These are phyloP conservation scores for Tiliacea citrago DNA, from an alignment of 2,888 invertebrate genomes.

Conservation along the genomic window DNA sequence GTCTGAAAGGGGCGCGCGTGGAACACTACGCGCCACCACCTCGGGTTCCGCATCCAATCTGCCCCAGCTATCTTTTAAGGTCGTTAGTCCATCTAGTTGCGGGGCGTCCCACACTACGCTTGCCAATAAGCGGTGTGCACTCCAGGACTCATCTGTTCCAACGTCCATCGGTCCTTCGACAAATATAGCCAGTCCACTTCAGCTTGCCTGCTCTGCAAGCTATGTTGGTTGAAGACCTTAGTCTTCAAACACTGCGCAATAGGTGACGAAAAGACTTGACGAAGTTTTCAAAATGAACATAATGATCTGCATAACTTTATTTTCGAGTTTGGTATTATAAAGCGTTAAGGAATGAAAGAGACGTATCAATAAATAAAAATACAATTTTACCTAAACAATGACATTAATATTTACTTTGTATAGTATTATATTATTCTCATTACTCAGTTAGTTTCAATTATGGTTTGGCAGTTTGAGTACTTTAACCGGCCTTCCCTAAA, in stretches of 20 bases:
- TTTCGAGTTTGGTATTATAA: neutral
- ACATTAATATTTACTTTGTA: too few species aligned
- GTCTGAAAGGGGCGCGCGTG: too few species aligned
- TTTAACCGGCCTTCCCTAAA: too few species aligned
- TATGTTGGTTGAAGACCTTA: neutral
- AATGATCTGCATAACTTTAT: neutral
- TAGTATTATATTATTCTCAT: too few species aligned
- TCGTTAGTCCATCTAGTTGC: neutral
- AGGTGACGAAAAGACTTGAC: neutral
- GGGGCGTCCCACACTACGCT: neutral
- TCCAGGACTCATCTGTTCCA: neutral
- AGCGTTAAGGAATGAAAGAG: constrained; percentile 13
- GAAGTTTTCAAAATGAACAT: neutral
- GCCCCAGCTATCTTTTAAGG: neutral
- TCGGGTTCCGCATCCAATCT: neutral
- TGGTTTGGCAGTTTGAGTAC: too few species aligned
- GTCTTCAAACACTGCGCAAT: neutral
- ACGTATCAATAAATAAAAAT: neutral
- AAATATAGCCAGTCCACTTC: neutral
- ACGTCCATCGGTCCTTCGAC: neutral
- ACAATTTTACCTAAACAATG: too few species aligned
- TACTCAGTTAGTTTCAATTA: too few species aligned
- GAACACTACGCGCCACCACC: too few species aligned
- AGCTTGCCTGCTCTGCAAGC: neutral
- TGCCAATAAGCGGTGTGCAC: neutral